phyloP scores from a whole-genome alignment of 2,888 invertebrate genomes.

The Drosophila infuscata region DNA sequence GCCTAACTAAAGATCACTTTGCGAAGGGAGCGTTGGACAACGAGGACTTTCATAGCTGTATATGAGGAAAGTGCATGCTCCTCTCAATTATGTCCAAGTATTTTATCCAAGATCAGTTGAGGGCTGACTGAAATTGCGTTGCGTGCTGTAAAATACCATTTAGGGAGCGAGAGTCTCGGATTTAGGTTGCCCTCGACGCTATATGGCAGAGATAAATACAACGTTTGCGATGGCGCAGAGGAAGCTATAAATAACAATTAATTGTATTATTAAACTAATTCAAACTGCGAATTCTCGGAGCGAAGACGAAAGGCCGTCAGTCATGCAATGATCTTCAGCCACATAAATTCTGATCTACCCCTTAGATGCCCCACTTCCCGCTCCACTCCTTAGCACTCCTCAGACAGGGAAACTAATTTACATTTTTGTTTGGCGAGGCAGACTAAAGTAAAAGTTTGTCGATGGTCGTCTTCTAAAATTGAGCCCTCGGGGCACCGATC shows the following conservation, averaged over 20 bases:
- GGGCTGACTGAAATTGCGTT: conserved; percentile 41
- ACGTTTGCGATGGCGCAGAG: conserved; percentile 55
- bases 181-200: conserved; percentile 20
- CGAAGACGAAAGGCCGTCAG: conserved; percentile 75
- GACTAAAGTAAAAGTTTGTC: conserved; percentile 69
- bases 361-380: neutral
- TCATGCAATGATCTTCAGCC: conserved; percentile 66
- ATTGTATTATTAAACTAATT: conserved; percentile 82
- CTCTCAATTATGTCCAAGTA: neutral
- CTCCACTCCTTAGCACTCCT: neutral
- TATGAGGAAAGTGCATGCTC: neutral
- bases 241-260: conserved; percentile 81
- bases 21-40: neutral
- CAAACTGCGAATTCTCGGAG: conserved; percentile 30
- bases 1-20: neutral
- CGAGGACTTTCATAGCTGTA: neutral
- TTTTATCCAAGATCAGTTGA: conserved; percentile 47
- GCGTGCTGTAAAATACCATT: conserved; percentile 72
- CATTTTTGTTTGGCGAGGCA: conserved; percentile 58
- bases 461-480: conserved; percentile 64
- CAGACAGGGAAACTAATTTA: conserved; percentile 65
- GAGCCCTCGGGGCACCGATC: conserved; percentile 48
- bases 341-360: conserved; percentile 57
- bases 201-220: conserved; percentile 44
- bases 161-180: conserved; percentile 25